Evolutionary conservation across 1,140 invertebrate species (phyloP).

Genomic region (Reticulitermes speratus): DNA sequence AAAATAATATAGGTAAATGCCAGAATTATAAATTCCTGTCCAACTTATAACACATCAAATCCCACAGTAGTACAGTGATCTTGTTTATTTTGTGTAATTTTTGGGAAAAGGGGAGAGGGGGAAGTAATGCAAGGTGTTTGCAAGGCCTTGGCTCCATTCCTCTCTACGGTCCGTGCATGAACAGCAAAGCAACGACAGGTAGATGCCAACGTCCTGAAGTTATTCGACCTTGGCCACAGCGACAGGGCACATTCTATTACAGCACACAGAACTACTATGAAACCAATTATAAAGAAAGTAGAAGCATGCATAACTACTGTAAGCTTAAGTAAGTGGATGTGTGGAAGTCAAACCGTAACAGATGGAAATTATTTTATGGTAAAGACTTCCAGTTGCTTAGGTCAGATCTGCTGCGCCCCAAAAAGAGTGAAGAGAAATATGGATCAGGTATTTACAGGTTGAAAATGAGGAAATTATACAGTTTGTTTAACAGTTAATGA

Average conservation of each 20-base stretch:
- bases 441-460: too few relatives aligned
- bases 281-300: background rate
- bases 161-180: background rate
- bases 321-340: too few relatives aligned
- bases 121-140: background rate
- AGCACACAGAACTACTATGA: background rate
- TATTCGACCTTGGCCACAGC: background rate
- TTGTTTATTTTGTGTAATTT: too few relatives aligned
- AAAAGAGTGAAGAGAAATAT: too few relatives aligned
- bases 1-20: background rate
- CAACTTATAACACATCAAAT: background rate
- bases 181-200: background rate
- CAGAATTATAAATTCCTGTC: background rate
- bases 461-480: too few relatives aligned
- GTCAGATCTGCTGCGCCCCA: too few relatives aligned
- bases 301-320: background rate
- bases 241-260: background rate
- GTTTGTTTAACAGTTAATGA: too few relatives aligned
- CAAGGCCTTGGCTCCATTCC: background rate
- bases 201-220: background rate
- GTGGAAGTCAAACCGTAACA: too few relatives aligned
- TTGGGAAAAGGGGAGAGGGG: background rate
- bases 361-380: too few relatives aligned
- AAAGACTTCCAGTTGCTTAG: too few relatives aligned
- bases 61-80: too few relatives aligned